These are phyloP conservation scores for Vicugna pacos DNA, from an alignment of 2,113 vertebrate species.

Conservation along the genomic window DNA sequence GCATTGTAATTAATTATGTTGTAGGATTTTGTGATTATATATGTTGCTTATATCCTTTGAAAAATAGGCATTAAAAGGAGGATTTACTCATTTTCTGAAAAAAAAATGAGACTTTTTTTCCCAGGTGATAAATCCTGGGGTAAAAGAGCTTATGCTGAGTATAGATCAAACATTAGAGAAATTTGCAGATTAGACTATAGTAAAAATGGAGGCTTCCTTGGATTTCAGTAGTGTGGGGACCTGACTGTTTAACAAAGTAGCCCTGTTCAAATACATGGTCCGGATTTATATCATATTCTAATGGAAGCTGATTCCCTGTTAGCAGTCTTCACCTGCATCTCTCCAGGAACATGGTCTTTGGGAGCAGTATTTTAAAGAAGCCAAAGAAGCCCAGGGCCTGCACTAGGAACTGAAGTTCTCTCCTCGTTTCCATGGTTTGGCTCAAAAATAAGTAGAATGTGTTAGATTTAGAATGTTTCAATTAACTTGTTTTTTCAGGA, in stretches of 20 bases:
- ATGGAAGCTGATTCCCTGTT: neutral
- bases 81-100: neutral
- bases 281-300: neutral
- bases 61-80: constrained; percentile 1
- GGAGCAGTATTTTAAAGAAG: constrained; percentile 7
- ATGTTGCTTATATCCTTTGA: neutral
- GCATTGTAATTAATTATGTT: neutral
- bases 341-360: neutral
- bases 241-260: neutral
- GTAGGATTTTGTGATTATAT: neutral
- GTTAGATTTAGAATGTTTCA: constrained; percentile 8
- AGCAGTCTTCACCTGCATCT: neutral
- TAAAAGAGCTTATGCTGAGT: neutral
- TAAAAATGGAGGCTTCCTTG: neutral
- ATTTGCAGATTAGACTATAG: neutral
- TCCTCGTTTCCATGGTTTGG: neutral
- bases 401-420: neutral
- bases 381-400: neutral
- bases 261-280: neutral
- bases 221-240: neutral
- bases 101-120: neutral
- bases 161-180: neutral
- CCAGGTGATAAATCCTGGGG: neutral
- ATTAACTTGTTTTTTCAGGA: neutral
- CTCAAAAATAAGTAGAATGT: neutral